phyloP scores from a whole-genome alignment of 2,888 invertebrate genomes.

The Platynereis dumerilii region DNA sequence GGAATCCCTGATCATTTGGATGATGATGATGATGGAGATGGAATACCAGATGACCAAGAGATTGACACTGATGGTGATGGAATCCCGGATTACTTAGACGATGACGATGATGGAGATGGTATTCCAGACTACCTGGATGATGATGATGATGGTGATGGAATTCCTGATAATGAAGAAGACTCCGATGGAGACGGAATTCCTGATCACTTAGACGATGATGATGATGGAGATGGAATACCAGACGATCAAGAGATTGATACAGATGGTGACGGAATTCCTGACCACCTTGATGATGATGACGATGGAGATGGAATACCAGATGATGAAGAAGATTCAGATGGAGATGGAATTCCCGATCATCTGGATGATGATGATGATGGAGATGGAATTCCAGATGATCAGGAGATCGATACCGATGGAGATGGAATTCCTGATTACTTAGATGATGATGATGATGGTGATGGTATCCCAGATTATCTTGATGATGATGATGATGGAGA shows the following conservation, averaged over 20 bases:
- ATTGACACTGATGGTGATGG: conserved; percentile 41
- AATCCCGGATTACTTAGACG: conserved; percentile 35
- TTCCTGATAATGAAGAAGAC: conserved; percentile 46
- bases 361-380: conserved; percentile 42
- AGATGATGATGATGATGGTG: conserved; percentile 35
- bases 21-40: conserved; percentile 47
- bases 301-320: conserved; percentile 41
- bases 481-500: conserved; percentile 42
- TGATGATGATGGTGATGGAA: conserved; percentile 54
- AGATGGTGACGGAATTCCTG: conserved; percentile 42
- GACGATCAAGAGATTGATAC: conserved; percentile 38
- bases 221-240: conserved; percentile 39
- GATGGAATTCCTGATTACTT: conserved; percentile 49
- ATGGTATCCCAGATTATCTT: conserved; percentile 45
- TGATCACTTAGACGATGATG: conserved; percentile 24
- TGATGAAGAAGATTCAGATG: conserved; percentile 37
- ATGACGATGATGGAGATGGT: conserved; percentile 35
- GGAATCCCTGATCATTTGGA: conserved; percentile 42
- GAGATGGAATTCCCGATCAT: conserved; percentile 42
- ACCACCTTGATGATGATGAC: conserved; percentile 44
- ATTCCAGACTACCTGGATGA: conserved; percentile 34
- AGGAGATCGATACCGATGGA: conserved; percentile 43
- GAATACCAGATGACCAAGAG: conserved; percentile 50
- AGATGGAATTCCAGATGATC: conserved; percentile 29
- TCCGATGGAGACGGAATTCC: conserved; percentile 44